A percentile compares a stretch with the other conserved stretches of the same genome.
phyloP scores from a whole-genome alignment of 1,140 invertebrate genomes.

The Dreissena rostriformis region DNA sequence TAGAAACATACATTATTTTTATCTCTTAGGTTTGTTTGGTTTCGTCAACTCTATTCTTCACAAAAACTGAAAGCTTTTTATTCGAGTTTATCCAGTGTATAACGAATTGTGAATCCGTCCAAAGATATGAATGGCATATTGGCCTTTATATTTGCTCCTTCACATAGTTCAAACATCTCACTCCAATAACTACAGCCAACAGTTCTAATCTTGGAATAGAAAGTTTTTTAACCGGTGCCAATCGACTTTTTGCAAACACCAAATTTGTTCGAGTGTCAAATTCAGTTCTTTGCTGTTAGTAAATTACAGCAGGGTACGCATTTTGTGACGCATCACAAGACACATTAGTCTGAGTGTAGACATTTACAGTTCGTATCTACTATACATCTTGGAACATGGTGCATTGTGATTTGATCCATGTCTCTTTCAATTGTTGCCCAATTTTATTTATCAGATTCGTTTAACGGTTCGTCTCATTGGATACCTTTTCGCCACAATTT shows the following conservation, averaged over 20 bases:
- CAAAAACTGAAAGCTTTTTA: not conserved
- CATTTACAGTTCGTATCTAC: not conserved
- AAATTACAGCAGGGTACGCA: not conserved
- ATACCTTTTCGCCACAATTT: slow-evolving; percentile 21
- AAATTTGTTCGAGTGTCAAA: not conserved
- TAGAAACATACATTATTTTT: not conserved
- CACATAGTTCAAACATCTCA: slow-evolving; percentile 5
- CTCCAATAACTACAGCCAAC: slow-evolving; percentile 5
- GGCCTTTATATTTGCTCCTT: not conserved
- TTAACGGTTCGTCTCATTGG: slow-evolving; percentile 15
- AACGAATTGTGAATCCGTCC: not conserved
- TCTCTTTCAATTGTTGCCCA: not conserved
- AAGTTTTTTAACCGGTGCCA: not conserved
- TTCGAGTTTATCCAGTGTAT: not conserved
- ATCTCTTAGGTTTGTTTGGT: not conserved
- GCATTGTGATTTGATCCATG: not conserved
- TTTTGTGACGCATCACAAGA: not conserved
- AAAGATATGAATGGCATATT: not conserved
- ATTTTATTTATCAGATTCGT: not conserved
- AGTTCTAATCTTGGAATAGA: slow-evolving; percentile 12
- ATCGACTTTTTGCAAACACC: slow-evolving; percentile 4
- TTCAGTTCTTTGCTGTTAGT: not conserved
- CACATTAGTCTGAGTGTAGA: not conserved
- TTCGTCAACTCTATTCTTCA: not conserved
- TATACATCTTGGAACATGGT: slow-evolving; percentile 9